A percentile compares a stretch with the other conserved stretches of the same genome.
phyloP scores from a whole-genome alignment of 2,797 vertebrate genomes.

The Urosaurus nigricauda region DNA sequence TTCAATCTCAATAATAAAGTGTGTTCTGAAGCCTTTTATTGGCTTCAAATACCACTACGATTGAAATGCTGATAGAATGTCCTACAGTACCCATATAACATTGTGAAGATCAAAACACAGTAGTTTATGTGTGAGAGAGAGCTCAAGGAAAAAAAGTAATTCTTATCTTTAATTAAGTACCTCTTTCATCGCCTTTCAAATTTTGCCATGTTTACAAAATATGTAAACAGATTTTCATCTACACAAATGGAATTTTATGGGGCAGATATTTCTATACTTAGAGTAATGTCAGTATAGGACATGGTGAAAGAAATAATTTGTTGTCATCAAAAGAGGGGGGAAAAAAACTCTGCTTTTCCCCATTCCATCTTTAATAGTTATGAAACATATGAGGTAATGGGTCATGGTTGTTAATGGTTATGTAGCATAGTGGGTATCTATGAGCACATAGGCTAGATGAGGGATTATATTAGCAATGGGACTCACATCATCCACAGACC shows the following conservation, averaged over 20 bases:
- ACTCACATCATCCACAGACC: too few species aligned
- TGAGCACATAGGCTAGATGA: too few species aligned
- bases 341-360: too few species aligned
- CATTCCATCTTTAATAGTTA: too few species aligned
- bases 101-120: neutral
- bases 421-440: too few species aligned
- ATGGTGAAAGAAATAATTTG: too few species aligned
- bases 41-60: neutral
- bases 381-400: too few species aligned
- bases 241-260: neutral
- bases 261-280: too few species aligned
- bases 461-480: too few species aligned
- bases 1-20: neutral
- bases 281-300: too few species aligned
- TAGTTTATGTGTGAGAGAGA: neutral
- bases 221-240: neutral
- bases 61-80: neutral
- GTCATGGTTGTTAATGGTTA: too few species aligned
- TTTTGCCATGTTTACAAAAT: neutral
- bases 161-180: neutral
- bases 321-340: too few species aligned
- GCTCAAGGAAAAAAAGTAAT: neutral
- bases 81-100: neutral
- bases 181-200: neutral
- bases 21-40: slow-evolving; percentile 11